Evolutionary conservation across 2,797 vertebrate species (phyloP).

Genomic region (Lagodon rhomboides): DNA sequence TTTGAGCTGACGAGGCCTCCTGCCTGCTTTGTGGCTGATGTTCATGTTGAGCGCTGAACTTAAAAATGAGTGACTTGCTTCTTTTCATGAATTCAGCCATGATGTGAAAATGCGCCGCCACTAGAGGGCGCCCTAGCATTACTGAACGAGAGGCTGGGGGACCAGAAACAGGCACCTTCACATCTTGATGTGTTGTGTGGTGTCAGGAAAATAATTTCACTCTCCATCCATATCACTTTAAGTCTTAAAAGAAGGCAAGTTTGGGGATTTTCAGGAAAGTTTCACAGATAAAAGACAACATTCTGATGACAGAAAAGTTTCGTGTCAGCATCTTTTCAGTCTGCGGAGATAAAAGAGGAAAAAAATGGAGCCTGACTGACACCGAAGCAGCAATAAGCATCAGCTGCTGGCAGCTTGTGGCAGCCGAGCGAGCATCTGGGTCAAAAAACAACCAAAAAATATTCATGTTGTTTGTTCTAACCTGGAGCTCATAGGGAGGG

Average conservation of each 20-base stretch:
- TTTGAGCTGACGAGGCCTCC: not conserved
- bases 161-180: not conserved
- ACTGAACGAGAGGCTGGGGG: not conserved
- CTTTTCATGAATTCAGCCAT: not conserved
- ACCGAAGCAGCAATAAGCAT: conserved; percentile 25
- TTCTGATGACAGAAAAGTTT: conserved; percentile 21
- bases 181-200: not conserved
- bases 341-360: not conserved
- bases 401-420: conserved; percentile 11
- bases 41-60: not conserved
- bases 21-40: not conserved
- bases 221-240: not conserved
- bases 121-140: conserved; percentile 56
- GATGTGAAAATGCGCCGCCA: conserved; percentile 26
- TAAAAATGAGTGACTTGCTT: not conserved
- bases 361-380: not conserved
- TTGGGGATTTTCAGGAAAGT: not conserved
- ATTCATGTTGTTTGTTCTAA: conserved; percentile 21
- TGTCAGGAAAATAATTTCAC: not conserved
- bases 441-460: not conserved
- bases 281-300: conserved; percentile 3
- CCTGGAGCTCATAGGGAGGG: conserved; percentile 7
- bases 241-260: not conserved
- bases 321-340: conserved; percentile 16
- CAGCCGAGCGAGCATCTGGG: not conserved